A percentile compares a stretch with the other conserved stretches of the same genome.
Evolutionary conservation across 2,113 vertebrate species (phyloP).

Genomic region (Himantopus leucocephalus): DNA sequence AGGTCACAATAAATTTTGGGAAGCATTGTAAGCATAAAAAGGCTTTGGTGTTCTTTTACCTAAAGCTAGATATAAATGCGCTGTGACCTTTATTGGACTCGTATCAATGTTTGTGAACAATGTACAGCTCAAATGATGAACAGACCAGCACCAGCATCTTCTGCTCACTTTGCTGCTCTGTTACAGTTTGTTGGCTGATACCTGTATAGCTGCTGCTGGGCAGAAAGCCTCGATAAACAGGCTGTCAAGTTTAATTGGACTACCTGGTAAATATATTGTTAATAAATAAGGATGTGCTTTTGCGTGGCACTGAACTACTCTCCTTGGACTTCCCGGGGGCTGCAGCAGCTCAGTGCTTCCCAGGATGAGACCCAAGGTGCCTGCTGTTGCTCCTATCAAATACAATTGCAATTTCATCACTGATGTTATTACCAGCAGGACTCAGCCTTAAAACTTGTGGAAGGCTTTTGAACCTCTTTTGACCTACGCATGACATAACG

Average conservation of each 20-base stretch:
- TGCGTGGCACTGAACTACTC: not conserved
- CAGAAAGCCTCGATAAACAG: constrained; percentile 39
- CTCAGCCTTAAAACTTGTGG: not conserved
- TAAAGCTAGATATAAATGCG: not conserved
- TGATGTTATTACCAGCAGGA: not conserved
- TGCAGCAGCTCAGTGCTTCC: not conserved
- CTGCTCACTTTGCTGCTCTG: constrained; percentile 8
- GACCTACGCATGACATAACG: not conserved
- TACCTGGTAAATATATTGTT: constrained; percentile 12
- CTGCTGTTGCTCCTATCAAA: not conserved
- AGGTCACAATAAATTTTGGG: constrained; percentile 46
- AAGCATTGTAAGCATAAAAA: constrained; percentile 29
- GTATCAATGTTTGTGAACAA: not conserved
- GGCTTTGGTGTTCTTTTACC: constrained; percentile 26
- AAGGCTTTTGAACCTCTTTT: constrained; percentile 12
- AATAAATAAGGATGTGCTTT: constrained; percentile 33
- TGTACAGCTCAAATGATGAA: not conserved
- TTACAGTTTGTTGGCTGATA: constrained; percentile 14
- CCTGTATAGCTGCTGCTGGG: not conserved
- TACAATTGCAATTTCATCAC: not conserved
- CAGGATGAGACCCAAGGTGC: not conserved
- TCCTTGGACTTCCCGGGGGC: not conserved
- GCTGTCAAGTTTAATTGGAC: constrained; percentile 27
- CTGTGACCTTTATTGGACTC: constrained; percentile 45
- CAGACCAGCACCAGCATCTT: not conserved